Conservation (phyloP, 2,797 vertebrate species). For the Anomalospiza imberbis region DNA sequence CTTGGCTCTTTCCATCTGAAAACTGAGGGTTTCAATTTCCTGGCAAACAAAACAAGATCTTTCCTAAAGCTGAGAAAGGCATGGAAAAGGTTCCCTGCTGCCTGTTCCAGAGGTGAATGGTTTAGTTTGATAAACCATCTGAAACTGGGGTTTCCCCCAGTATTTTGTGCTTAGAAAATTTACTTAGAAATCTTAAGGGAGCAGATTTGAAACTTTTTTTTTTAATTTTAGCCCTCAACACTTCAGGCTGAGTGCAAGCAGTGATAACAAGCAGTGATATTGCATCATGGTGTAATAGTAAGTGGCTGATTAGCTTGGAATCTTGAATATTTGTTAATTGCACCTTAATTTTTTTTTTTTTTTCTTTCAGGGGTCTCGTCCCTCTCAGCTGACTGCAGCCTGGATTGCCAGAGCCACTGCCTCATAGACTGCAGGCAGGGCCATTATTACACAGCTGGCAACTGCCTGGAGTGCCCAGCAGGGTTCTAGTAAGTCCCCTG, state of each 20-base stretch:
- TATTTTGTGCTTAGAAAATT: not conserved
- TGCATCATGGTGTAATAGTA: not conserved
- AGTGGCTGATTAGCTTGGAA: not conserved
- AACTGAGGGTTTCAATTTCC: not conserved
- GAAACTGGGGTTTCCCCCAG: not conserved
- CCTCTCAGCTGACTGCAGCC: not conserved
- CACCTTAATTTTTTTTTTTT: not conserved
- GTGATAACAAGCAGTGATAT: not conserved
- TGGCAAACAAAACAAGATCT: not conserved
- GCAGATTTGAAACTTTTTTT: not conserved
- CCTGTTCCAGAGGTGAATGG: not conserved
- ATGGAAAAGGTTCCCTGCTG: not conserved
- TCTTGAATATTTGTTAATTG: not conserved
- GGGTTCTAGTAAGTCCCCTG: slow-evolving; percentile 83
- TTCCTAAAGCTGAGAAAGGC: not conserved
- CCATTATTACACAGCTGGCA: slow-evolving; percentile 72
- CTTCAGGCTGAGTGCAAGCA: not conserved
- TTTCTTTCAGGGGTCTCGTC: slow-evolving; percentile 1
- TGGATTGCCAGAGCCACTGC: slow-evolving; percentile 44
- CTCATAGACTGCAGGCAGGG: slow-evolving; percentile 74
- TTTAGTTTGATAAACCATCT: not conserved
- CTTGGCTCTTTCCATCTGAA: not conserved
- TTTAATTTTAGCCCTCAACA: not conserved
- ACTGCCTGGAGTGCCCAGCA: slow-evolving; percentile 80
- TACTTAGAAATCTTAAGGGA: not conserved